Conservation (phyloP, 1,140 invertebrate species). For the Aphis gossypii region DNA sequence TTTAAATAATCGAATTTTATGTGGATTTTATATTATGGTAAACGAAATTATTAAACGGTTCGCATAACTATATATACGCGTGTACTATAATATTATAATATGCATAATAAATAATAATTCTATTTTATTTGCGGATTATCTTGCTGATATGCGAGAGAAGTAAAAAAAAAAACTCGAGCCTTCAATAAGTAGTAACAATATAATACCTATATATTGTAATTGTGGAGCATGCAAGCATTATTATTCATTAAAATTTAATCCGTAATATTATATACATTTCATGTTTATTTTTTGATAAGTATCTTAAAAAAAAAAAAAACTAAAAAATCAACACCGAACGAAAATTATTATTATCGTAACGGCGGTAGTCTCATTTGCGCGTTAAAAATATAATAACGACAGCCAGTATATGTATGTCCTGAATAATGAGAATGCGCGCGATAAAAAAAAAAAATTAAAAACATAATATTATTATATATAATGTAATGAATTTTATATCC, state of each 20-base stretch:
- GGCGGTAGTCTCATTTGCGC: neutral
- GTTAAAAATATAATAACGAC: neutral
- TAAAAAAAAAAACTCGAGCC: neutral
- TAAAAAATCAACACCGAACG: neutral
- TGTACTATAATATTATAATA: neutral
- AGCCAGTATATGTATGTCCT: neutral
- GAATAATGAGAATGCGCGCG: neutral
- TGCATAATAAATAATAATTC: neutral
- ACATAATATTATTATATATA: neutral
- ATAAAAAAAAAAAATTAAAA: neutral
- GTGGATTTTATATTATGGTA: neutral
- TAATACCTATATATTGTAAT: neutral
- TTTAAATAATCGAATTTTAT: neutral
- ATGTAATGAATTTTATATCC: neutral
- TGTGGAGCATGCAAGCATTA: neutral
- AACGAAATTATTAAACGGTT: neutral
- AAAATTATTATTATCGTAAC: conserved; percentile 9
- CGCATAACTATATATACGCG: neutral
- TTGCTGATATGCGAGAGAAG: neutral
- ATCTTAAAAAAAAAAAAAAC: neutral
- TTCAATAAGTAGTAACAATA: neutral
- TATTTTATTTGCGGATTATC: neutral
- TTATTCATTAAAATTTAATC: conserved; percentile 23
- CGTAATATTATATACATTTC: neutral
- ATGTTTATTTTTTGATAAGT: neutral